Percentiles rank a stretch among this genome's conserved stretches.
Conservation (phyloP, 2,888 invertebrate species). For the Phaonia tiefii region DNA sequence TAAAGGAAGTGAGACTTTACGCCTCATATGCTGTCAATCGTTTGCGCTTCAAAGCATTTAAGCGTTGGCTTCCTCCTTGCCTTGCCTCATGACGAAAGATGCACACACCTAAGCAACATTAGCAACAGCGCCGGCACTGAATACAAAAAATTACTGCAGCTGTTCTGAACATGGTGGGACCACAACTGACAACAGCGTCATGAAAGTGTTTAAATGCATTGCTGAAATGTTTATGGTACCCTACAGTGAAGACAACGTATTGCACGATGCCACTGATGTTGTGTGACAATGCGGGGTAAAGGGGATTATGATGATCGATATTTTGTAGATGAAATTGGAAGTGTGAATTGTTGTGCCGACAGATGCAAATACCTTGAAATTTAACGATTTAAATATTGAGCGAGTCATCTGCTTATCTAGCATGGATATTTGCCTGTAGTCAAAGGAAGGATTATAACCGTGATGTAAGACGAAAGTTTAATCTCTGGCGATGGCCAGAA, state of each 20-base stretch:
- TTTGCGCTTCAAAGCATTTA: conserved; percentile 66
- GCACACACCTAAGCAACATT: conserved; percentile 52
- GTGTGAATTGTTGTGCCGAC: background rate
- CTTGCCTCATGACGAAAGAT: conserved; percentile 26
- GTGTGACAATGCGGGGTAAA: conserved; percentile 10
- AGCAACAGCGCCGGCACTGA: background rate
- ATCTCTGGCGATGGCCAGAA: too few species aligned
- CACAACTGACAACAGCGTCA: conserved; percentile 32
- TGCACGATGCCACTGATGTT: background rate
- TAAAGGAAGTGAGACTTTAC: conserved; percentile 69
- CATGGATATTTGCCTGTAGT: background rate
- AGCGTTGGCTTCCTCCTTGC: conserved; percentile 34
- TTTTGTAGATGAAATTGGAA: conserved; percentile 15
- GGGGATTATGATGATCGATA: conserved; percentile 25
- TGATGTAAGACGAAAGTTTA: too few species aligned
- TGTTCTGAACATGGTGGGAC: conserved; percentile 49
- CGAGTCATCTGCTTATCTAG: background rate
- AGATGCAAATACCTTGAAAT: conserved; percentile 1
- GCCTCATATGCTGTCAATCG: conserved; percentile 69
- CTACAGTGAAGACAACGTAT: background rate
- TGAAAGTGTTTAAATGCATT: conserved; percentile 36
- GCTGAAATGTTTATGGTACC: conserved; percentile 37
- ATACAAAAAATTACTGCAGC: conserved; percentile 48
- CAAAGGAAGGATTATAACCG: too few species aligned
- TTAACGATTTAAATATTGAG: background rate